Base-by-base conservation (phyloP, 2,113 vertebrate species). In the Sylvietta virens region DNA sequence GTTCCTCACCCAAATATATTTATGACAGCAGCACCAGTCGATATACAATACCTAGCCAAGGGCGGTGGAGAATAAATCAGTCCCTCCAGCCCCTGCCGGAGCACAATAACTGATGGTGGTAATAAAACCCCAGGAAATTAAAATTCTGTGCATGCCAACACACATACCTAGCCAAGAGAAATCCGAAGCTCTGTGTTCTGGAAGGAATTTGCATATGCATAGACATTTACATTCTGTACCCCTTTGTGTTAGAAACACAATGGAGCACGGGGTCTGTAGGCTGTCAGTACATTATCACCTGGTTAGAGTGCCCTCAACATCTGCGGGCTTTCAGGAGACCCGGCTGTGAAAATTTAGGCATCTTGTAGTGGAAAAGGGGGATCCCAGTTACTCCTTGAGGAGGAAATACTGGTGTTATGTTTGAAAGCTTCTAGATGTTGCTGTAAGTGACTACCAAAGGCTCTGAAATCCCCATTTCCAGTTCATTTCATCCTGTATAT, bases 51-150 rank as follows among this genome's bases (percentile, higher is more conserved):
- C 76, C 56, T 62, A 95, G 87, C 74, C 90, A 94, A 95, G 92
- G 94, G 92, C 56, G 4, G 35, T 42, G 73, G 47, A 66, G 71
- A 94, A 96, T 96, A 96, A 96, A 96, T 92, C 94, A 83, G 85
- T 56, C 74, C 67, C 67, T 91, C 40, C 86, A 94, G 89, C 70
- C 86, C 53, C 71, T 83, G 84, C 87, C 87, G 7, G 50, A 94
- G 74, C 88, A 21, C 67, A 56, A 2, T 94, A 94, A 97, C 80
- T 85, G 65, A 94, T 94, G 92, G 76, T 70, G 77, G 67, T 70
- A 95, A 96, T 97, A 96, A 94, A 97, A 80, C 39, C 35, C 54
- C 27, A 28, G 47, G 67, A 95, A 95, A 97, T 96, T 93, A 94
- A 96, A 82, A 94, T 96, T 95, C 92, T 27, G 17, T 77, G 58